Base-by-base conservation (phyloP, 2,888 invertebrate species). In the Coelinius sp. region DNA sequence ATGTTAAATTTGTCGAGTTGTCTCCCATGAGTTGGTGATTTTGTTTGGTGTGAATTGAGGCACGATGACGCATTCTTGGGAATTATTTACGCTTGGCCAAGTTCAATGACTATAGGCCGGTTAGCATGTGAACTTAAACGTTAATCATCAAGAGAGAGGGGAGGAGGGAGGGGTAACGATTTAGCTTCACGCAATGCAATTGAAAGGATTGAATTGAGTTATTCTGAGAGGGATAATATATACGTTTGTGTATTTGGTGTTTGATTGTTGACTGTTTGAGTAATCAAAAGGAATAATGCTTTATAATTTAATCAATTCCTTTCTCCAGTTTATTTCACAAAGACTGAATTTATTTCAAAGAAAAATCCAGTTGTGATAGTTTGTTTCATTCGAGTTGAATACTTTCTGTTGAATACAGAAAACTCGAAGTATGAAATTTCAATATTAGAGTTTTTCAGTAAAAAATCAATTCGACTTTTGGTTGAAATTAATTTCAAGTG, bases 51-150 rank as follows among this genome's bases (percentile, higher is more conserved):
- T 59, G 56, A 59, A 67, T 56, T 53, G 24, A 67, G 38, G 38
- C 52, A 38, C 20, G 20, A 46, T 67, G 67, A 67, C 38, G 53
- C 22, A 67, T 41, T 67, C n/a, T 46, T 24, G 20, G 22, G 8
- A 10, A 35, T 35, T 35, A 10, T 35, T 35, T 35, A 35, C 35
- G 35, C 7, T 10, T 38, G 35, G 20, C 52, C 52, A 52, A 67
- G 68, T 68, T 68, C 59, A 68, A 56, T 68, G 68, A 68, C 68
- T 68, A 27, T 49, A 41, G 41, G 12, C 10, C n/a, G 25, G 24
- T 44, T 44, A 64, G 24, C 41, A 10, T n/a, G n/a, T n/a, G 6
- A 12, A 41, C n/a, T 41, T 41, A n/a, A 41, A 41, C 41, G 41
- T 10, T 35, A 10, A 10, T 7, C 6, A 10, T 35, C n/a, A 10